These are phyloP conservation scores for Punctoribates punctum DNA, from an alignment of 2,888 invertebrate species.

Conservation along the genomic window DNA sequence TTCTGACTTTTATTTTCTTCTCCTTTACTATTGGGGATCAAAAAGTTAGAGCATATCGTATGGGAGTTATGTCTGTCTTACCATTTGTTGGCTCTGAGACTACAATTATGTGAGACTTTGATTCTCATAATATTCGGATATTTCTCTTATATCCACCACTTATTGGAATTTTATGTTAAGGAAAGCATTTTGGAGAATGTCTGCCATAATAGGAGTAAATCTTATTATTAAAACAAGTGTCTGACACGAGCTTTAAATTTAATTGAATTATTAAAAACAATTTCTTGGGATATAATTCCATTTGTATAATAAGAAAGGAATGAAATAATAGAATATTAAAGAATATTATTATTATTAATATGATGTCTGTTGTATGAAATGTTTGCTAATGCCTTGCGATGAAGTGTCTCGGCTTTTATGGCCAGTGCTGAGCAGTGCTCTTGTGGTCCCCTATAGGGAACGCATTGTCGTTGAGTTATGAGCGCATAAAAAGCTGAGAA, in stretches of 20 bases:
- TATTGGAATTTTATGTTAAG: slow-evolving; percentile 19
- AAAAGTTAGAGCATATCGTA: slow-evolving; percentile 26
- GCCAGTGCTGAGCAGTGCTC: background rate
- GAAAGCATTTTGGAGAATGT: background rate
- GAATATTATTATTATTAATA: background rate
- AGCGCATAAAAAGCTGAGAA: slow-evolving; percentile 4
- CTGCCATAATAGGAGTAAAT: background rate
- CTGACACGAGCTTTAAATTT: background rate
- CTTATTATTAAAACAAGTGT: background rate
- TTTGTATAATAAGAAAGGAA: background rate
- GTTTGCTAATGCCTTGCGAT: background rate
- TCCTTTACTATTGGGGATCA: slow-evolving; percentile 12
- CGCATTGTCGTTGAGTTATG: slow-evolving; percentile 24
- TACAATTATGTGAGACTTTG: slow-evolving; percentile 13
- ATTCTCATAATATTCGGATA: slow-evolving; percentile 14
- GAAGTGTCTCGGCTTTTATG: slow-evolving; percentile 19
- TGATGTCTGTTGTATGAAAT: background rate
- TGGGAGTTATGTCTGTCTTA: background rate
- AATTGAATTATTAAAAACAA: slow-evolving; percentile 8
- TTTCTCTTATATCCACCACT: slow-evolving; percentile 23
- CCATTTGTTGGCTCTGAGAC: background rate
- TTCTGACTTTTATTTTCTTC: background rate
- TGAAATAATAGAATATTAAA: background rate
- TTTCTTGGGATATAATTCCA: background rate
- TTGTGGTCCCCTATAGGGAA: slow-evolving; percentile 18